Conservation (phyloP, 2,888 invertebrate species). For the Synanthedon vespiformis region DNA sequence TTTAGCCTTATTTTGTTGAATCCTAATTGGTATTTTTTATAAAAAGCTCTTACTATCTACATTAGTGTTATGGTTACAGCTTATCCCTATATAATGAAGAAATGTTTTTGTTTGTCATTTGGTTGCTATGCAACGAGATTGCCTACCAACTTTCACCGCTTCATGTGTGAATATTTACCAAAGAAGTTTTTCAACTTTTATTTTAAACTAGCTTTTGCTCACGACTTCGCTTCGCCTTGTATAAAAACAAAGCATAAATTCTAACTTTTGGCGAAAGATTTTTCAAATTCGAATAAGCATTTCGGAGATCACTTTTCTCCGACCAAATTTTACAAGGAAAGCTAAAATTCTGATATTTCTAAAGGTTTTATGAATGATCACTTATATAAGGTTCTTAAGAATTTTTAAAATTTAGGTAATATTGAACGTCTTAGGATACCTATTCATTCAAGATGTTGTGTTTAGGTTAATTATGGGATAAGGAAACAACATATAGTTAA, state of each 20-base stretch:
- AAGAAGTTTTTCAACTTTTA: background rate
- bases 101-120: slow-evolving; percentile 12
- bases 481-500: background rate
- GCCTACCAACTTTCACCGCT: background rate
- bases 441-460: background rate
- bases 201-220: background rate
- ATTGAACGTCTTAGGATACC: background rate
- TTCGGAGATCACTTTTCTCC: too few species aligned
- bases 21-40: background rate
- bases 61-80: background rate
- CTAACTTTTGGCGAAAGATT: too few species aligned
- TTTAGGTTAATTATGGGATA: background rate
- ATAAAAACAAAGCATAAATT: too few species aligned
- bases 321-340: too few species aligned
- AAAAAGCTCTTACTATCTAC: background rate
- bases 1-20: background rate
- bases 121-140: slow-evolving; percentile 22
- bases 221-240: too few species aligned
- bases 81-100: background rate
- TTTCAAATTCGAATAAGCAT: too few species aligned
- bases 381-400: background rate
- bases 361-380: too few species aligned
- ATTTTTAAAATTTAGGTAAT: background rate
- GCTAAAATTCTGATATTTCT: too few species aligned
- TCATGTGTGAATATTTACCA: background rate